Evolutionary conservation across 2,888 invertebrate species (phyloP), one percentile per base, ranked within the genome.

Genomic region (Blastobasis adustella): DNA sequence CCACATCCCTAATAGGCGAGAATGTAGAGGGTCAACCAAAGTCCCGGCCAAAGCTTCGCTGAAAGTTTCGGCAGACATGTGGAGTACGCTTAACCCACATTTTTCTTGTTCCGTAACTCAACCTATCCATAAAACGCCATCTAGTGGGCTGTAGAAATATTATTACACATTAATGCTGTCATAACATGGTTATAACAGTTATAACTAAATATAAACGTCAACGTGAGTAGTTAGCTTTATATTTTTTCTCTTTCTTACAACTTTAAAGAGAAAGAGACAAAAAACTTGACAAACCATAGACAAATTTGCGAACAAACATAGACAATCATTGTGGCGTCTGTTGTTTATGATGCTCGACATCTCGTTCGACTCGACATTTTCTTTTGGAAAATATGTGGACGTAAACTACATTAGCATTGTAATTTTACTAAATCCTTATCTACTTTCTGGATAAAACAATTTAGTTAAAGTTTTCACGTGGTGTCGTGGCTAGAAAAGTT

Each of bases 301-400:
- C 6, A 39, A 36, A 49, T 45, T 23, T 37, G 48, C 47, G 53
- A 51, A 58, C 49, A 23, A 23, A 23, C 70, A 77, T 73, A 79
- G 69, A 73, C 66, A 73, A 73, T 54, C 55, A 69, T 47, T 75
- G 76, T 81, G 77, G 84, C 83, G 84, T 85, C 85, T 23, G 67
- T 75, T 61, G 52, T 46, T 42, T 46, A 45, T 49, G 56, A 55
- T 53, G 59, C 76, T 69, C 73, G 78, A 76, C 79, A 76, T 67
- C 84, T 87, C 84, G 85, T 80, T 83, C 82, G 82, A 82, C 76
- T 71, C 81, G 77, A 83, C 82, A 82, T 83, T 80, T 84, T 81
- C 74, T 69, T 76, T 76, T 73, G 72, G 72, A 76, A 76, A 72
- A 69, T 63, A 67, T 73, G 62, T 70, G 63, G 71, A 71, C 60